Evolutionary conservation across 2,888 invertebrate species (phyloP).

Genomic region (Pherbina coryleti): DNA sequence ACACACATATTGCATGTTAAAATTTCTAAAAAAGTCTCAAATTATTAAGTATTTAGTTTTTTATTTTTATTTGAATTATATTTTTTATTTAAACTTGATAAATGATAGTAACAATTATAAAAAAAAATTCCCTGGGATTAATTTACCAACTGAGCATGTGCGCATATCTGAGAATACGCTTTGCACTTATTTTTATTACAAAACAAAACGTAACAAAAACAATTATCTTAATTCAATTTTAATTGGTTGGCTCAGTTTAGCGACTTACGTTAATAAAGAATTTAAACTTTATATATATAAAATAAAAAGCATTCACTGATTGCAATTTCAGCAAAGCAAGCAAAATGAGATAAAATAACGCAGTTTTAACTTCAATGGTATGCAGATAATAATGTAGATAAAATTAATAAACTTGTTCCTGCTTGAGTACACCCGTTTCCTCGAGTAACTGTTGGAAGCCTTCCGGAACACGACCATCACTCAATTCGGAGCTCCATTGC

Average conservation of each 20-base stretch:
- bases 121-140: too few relatives aligned
- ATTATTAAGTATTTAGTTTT: too few relatives aligned
- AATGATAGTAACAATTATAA: too few relatives aligned
- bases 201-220: background rate
- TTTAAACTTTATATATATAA: background rate
- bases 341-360: background rate
- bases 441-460: slow-evolving; percentile 82
- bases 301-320: background rate
- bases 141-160: too few relatives aligned
- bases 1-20: too few relatives aligned
- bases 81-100: too few relatives aligned
- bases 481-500: slow-evolving; percentile 84
- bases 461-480: slow-evolving; percentile 84
- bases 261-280: background rate
- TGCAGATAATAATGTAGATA: background rate
- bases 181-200: too few relatives aligned
- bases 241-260: background rate
- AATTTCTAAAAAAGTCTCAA: too few relatives aligned
- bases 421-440: slow-evolving; percentile 80
- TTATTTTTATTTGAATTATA: too few relatives aligned
- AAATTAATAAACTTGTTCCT: slow-evolving; percentile 70
- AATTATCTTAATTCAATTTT: background rate
- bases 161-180: too few relatives aligned
- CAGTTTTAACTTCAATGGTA: background rate
- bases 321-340: background rate